Percentiles rank a stretch among this genome's conserved stretches.
phyloP scores from a whole-genome alignment of 2,888 invertebrate genomes.

The Ctena decussata region DNA sequence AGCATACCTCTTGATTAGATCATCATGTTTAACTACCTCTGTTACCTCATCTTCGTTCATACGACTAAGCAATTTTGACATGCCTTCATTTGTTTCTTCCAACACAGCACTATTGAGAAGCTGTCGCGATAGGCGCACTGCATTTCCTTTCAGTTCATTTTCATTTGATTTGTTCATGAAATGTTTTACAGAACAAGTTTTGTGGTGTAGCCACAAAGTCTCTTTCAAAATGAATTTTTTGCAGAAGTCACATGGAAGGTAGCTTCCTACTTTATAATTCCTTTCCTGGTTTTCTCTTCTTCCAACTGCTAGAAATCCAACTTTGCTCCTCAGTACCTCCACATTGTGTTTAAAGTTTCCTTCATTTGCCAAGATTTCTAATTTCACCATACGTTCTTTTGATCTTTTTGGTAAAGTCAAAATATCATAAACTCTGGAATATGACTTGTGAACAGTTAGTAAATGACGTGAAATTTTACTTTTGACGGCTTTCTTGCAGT shows the following conservation, averaged over 20 bases:
- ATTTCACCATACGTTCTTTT: slow-evolving; percentile 40
- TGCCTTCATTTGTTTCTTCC: slow-evolving; percentile 11
- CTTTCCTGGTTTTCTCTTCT: slow-evolving; percentile 16
- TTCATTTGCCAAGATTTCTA: slow-evolving; percentile 60
- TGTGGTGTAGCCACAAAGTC: slow-evolving; percentile 40
- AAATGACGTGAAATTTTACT: too few relatives aligned
- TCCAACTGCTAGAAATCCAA: slow-evolving; percentile 33
- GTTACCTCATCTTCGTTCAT: slow-evolving; percentile 45
- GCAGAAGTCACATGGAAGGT: slow-evolving; percentile 44
- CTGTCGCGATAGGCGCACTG: slow-evolving; percentile 12
- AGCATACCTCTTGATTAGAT: slow-evolving; percentile 37
- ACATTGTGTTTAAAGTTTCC: slow-evolving; percentile 61
- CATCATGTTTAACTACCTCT: slow-evolving; percentile 36
- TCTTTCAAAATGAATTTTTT: slow-evolving; percentile 41
- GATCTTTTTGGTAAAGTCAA: slow-evolving; percentile 36
- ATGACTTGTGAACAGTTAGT: slow-evolving; percentile 42
- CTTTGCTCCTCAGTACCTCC: slow-evolving; percentile 31
- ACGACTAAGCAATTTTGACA: slow-evolving; percentile 37
- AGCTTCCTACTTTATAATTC: slow-evolving; percentile 28
- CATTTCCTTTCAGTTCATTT: slow-evolving; percentile 22
- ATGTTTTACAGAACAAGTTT: slow-evolving; percentile 19
- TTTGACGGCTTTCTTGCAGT: too few relatives aligned
- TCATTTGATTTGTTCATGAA: not conserved
- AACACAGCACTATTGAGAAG: slow-evolving; percentile 43
- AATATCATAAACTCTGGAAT: slow-evolving; percentile 35